phyloP scores from a whole-genome alignment of 2,888 invertebrate genomes.

The Thereva unica region DNA sequence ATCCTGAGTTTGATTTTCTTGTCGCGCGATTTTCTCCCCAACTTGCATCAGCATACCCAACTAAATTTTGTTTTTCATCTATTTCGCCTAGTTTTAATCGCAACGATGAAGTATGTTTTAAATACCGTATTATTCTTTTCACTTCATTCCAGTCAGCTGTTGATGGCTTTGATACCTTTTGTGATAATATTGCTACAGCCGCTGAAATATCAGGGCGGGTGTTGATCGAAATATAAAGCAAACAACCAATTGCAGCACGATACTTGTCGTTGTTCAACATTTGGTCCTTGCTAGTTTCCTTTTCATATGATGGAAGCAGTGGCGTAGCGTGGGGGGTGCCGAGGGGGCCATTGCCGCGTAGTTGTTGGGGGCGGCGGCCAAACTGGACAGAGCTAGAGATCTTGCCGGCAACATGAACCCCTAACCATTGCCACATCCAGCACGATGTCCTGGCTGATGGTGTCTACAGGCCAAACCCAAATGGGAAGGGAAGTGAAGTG shows the following conservation, averaged over 20 bases:
- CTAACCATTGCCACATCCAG: too few species aligned
- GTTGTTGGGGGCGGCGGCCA: too few species aligned
- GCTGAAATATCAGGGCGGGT: constrained; percentile 44
- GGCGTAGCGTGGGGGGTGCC: too few species aligned
- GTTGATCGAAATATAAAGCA: constrained; percentile 43
- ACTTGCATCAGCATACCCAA: constrained; percentile 48
- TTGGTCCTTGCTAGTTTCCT: constrained; percentile 20
- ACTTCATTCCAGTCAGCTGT: constrained; percentile 46
- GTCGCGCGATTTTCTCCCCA: constrained; percentile 48
- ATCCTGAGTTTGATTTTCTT: constrained; percentile 49
- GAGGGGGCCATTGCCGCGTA: too few species aligned
- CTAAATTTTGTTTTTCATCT: neutral
- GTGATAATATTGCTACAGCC: constrained; percentile 41
- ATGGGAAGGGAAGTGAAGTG: too few species aligned
- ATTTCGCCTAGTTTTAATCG: constrained; percentile 21
- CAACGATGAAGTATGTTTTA: constrained; percentile 39
- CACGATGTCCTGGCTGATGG: too few species aligned
- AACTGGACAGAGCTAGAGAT: too few species aligned
- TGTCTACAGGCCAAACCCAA: too few species aligned
- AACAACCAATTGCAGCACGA: constrained; percentile 38
- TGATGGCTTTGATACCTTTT: constrained; percentile 45
- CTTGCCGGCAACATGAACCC: too few species aligned
- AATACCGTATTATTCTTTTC: constrained; percentile 45
- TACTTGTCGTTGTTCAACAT: constrained; percentile 35
- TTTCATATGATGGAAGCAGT: constrained; percentile 37